Percentiles rank a stretch among this genome's conserved stretches.
phyloP scores from a whole-genome alignment of 2,113 vertebrate genomes.

The Butastur rufipennis region DNA sequence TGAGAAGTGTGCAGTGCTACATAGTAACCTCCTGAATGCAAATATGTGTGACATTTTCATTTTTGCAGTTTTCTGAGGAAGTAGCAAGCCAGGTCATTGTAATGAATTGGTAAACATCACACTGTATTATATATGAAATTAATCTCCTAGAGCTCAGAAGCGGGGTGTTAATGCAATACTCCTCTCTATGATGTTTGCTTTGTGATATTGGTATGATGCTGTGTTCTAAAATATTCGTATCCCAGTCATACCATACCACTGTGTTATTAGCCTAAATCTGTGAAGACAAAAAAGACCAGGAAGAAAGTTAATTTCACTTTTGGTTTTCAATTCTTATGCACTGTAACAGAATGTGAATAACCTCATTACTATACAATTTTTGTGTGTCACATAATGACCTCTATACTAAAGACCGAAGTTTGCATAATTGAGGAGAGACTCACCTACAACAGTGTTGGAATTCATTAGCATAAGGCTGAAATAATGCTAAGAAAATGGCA shows the following conservation, averaged over 20 bases:
- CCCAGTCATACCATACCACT: not conserved
- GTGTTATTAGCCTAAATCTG: constrained; percentile 29
- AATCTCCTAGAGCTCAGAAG: constrained; percentile 18
- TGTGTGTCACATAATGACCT: constrained; percentile 70
- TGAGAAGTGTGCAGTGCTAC: constrained; percentile 23
- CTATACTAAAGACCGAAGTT: constrained; percentile 66
- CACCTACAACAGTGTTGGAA: constrained; percentile 28
- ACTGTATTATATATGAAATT: constrained; percentile 27
- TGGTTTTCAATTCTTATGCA: constrained; percentile 59
- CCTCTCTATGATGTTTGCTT: constrained; percentile 40
- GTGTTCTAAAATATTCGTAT: constrained; percentile 6
- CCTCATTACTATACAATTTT: constrained; percentile 67
- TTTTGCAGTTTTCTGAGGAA: constrained; percentile 35
- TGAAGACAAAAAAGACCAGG: constrained; percentile 38
- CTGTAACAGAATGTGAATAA: constrained; percentile 71
- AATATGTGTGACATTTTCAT: constrained; percentile 60
- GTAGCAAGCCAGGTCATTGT: constrained; percentile 45
- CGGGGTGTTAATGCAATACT: constrained; percentile 11
- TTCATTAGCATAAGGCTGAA: constrained; percentile 48
- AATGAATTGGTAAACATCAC: constrained; percentile 63
- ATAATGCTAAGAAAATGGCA: constrained; percentile 31
- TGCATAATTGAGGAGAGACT: constrained; percentile 65
- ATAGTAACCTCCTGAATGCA: constrained; percentile 55
- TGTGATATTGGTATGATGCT: not conserved
- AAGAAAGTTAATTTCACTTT: constrained; percentile 66